Percentiles rank a stretch among this genome's conserved stretches.
Evolutionary conservation across 2,888 invertebrate species (phyloP).

Genomic region (Meiosimyza platycephala): DNA sequence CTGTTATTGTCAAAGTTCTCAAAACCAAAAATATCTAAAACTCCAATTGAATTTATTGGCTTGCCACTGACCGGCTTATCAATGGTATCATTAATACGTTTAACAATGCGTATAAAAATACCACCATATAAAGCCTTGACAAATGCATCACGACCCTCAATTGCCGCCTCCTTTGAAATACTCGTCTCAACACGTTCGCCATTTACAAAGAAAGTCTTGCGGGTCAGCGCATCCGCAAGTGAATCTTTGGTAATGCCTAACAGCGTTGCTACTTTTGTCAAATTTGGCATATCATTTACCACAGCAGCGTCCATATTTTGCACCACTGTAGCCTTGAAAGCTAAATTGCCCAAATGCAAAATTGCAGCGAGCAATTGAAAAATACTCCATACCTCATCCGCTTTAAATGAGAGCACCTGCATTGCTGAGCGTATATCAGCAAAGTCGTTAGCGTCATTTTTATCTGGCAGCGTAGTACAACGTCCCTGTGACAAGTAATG

Average conservation of each 20-base stretch:
- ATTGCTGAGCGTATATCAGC: constrained; percentile 91
- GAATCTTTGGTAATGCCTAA: constrained; percentile 77
- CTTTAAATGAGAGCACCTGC: constrained; percentile 88
- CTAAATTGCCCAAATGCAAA: constrained; percentile 91
- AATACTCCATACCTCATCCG: constrained; percentile 86
- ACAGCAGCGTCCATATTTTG: constrained; percentile 91
- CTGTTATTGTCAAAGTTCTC: constrained; percentile 93
- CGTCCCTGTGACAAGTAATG: constrained; percentile 85
- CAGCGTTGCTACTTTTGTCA: constrained; percentile 78
- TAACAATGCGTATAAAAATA: constrained; percentile 89
- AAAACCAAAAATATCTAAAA: constrained; percentile 96
- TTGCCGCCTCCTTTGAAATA: constrained; percentile 79
- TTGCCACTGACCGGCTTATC: constrained; percentile 69
- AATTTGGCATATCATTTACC: constrained; percentile 77
- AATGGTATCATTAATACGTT: constrained; percentile 89
- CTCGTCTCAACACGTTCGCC: constrained; percentile 84
- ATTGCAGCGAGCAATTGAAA: constrained; percentile 87
- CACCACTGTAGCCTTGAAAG: constrained; percentile 79
- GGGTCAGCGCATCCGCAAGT: constrained; percentile 85
- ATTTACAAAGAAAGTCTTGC: constrained; percentile 85
- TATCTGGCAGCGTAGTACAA: constrained; percentile 71
- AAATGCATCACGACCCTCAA: constrained; percentile 91
- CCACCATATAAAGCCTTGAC: constrained; percentile 93
- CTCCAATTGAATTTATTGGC: constrained; percentile 81
- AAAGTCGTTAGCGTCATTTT: constrained; percentile 87